These are phyloP conservation scores for Brassicogethes aeneus DNA, from an alignment of 2,888 invertebrate species.

Conservation along the genomic window DNA sequence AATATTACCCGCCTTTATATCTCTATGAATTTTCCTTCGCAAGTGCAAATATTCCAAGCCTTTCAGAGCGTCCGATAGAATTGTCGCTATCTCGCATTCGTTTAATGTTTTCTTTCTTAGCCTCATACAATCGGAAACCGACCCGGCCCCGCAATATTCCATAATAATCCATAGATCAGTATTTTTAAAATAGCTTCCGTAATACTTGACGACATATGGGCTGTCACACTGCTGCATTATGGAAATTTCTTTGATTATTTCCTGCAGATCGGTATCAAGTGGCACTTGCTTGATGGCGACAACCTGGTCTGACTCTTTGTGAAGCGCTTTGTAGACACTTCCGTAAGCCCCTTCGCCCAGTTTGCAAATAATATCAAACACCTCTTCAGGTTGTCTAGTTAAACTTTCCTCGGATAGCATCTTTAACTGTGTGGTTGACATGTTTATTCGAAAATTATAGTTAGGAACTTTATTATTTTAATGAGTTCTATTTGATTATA, in stretches of 20 bases:
- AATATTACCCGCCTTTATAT: conserved; percentile 85
- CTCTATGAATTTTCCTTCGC: conserved; percentile 27
- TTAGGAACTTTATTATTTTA: no score
- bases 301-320: conserved; percentile 93
- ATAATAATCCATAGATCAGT: conserved; percentile 99
- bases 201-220: conserved; percentile 98
- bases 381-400: conserved; percentile 96
- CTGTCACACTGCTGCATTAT: conserved; percentile 99
- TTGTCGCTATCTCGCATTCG: conserved; percentile 27
- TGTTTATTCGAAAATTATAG: no score
- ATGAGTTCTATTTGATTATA: no score
- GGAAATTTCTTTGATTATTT: conserved; percentile 99
- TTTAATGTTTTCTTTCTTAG: conserved; percentile 68
- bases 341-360: conserved; percentile 97
- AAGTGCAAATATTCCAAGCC: conserved; percentile 27
- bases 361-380: conserved; percentile 98
- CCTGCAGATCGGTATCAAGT: conserved; percentile 97
- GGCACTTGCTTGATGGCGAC: conserved; percentile 98
- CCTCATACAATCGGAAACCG: conserved; percentile 98
- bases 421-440: conserved; percentile 54
- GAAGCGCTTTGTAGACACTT: conserved; percentile 96
- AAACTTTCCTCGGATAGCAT: conserved; percentile 96
- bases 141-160: conserved; percentile 99
- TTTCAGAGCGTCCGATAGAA: conserved; percentile 25
- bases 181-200: conserved; percentile 99